These are phyloP conservation scores for Percopsis omiscomaycus DNA, from an alignment of 2,797 vertebrate species.

Conservation along the genomic window DNA sequence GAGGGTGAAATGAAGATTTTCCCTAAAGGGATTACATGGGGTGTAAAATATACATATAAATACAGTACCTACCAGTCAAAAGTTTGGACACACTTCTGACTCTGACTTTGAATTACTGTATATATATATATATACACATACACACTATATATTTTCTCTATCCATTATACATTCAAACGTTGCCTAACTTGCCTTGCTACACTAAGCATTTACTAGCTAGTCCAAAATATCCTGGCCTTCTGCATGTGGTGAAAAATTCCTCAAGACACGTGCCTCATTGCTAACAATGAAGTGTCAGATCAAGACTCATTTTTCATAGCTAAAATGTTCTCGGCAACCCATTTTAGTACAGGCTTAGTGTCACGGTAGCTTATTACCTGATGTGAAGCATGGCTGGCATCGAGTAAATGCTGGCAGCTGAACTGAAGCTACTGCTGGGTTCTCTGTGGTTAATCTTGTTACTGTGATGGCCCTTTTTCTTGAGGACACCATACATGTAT, in stretches of 20 bases:
- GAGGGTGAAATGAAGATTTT: too few species aligned
- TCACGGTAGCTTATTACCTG: slow-evolving; percentile 57
- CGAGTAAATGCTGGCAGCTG: slow-evolving; percentile 64
- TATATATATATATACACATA: too few species aligned
- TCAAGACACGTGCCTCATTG: slow-evolving; percentile 40
- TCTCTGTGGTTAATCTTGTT: slow-evolving; percentile 61
- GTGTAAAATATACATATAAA: too few species aligned
- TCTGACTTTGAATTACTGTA: too few species aligned
- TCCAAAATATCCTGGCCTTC: slow-evolving; percentile 34
- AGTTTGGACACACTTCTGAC: too few species aligned
- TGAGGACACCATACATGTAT: slow-evolving; percentile 31
- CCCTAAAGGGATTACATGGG: too few species aligned
- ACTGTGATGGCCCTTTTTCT: slow-evolving; percentile 51
- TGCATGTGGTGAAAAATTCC: slow-evolving; percentile 36
- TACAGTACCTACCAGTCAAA: too few species aligned
- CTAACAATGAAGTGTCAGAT: slow-evolving; percentile 53
- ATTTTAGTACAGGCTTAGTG: slow-evolving; percentile 48
- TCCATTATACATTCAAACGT: slow-evolving; percentile 30
- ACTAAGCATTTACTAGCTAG: slow-evolving; percentile 5
- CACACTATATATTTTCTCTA: neutral
- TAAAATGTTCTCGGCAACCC: slow-evolving; percentile 34
- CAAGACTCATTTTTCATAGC: slow-evolving; percentile 33
- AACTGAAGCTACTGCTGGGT: slow-evolving; percentile 55
- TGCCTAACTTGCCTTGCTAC: slow-evolving; percentile 26
- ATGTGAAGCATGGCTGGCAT: slow-evolving; percentile 54